Percentiles rank a stretch among this genome's conserved stretches.
phyloP scores from a whole-genome alignment of 1,140 invertebrate species.

The Sweltsa coloradensis region DNA sequence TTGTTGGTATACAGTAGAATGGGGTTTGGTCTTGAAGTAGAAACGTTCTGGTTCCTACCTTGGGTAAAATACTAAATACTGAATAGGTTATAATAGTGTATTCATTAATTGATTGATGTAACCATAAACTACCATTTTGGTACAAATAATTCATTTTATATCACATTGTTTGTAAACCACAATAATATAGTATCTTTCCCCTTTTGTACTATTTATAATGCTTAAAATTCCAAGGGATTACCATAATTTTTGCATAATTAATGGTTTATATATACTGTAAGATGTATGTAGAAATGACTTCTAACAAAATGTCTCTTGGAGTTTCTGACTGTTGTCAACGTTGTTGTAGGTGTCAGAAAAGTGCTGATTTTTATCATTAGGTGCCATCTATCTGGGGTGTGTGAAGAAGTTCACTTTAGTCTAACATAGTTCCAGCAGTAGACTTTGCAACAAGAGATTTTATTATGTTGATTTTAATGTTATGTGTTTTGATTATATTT shows the following conservation, averaged over 20 bases:
- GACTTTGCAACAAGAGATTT: too few relatives aligned
- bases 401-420: conserved; percentile 11
- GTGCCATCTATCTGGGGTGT: conserved; percentile 14
- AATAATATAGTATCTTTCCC: conserved; percentile 12
- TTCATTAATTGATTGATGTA: conserved; percentile 13
- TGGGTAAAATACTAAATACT: conserved; percentile 7
- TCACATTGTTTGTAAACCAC: conserved; percentile 16
- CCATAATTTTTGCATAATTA: conserved; percentile 9
- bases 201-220: conserved; percentile 17
- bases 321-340: conserved; percentile 7
- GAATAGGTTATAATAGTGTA: too few relatives aligned
- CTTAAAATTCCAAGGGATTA: conserved; percentile 13
- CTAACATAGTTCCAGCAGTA: conserved; percentile 7
- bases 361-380: conserved; percentile 13
- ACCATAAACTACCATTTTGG: conserved; percentile 17
- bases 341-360: conserved; percentile 10
- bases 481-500: too few relatives aligned
- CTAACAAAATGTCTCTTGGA: conserved; percentile 9
- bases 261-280: too few relatives aligned
- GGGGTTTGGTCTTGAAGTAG: conserved; percentile 14
- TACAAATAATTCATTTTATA: conserved; percentile 19
- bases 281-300: conserved; percentile 9
- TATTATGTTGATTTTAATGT: too few relatives aligned
- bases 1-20: conserved; percentile 9
- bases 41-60: conserved; percentile 18